Percentiles rank a stretch among this genome's conserved stretches.
These are phyloP conservation scores for Pseudochirops cupreus DNA, from an alignment of 2,797 vertebrate genomes.

Conservation along the genomic window DNA sequence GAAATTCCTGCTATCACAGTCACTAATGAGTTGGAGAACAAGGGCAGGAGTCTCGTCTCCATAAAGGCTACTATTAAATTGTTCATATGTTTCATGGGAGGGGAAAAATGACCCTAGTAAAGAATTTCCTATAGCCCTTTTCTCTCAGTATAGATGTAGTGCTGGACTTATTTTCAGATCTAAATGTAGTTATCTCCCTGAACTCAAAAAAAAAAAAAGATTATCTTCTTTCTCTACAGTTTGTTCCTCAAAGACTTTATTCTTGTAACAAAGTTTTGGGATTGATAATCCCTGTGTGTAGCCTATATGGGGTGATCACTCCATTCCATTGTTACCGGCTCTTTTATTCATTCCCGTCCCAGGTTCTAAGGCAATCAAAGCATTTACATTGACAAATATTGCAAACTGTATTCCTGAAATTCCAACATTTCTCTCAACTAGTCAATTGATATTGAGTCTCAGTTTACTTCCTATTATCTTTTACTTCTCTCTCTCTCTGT, in stretches of 20 bases:
- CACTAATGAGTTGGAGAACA: constrained; percentile 3
- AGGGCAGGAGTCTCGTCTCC: neutral
- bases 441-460: neutral
- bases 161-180: neutral
- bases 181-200: neutral
- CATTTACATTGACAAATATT: neutral
- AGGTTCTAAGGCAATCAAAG: neutral
- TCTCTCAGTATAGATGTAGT: neutral
- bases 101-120: neutral
- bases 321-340: neutral
- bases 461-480: neutral
- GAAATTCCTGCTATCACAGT: constrained; percentile 2
- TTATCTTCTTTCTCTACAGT: neutral
- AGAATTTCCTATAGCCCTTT: neutral
- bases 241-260: neutral
- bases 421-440: neutral
- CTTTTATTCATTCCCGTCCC: neutral
- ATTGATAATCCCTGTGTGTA: neutral
- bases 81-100: constrained; percentile 1
- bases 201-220: neutral
- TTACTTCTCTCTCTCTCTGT: neutral
- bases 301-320: neutral
- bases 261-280: neutral
- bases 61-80: constrained; percentile 8
- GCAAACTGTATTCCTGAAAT: neutral